Evolutionary conservation across 2,888 invertebrate species (phyloP).

Genomic region (Gerris lacustris): DNA sequence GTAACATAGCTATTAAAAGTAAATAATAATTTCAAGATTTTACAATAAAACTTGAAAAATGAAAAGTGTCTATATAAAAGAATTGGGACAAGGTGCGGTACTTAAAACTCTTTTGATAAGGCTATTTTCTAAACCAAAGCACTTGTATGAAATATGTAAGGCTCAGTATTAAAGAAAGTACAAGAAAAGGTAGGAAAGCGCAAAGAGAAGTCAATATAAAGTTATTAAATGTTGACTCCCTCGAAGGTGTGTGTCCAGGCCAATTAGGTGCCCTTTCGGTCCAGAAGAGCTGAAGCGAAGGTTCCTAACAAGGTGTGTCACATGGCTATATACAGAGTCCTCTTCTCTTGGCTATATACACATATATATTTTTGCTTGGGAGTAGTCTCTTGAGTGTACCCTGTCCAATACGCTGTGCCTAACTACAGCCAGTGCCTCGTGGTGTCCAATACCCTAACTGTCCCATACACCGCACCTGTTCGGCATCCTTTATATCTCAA

Average conservation of each 20-base stretch:
- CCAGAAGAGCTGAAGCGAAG: not conserved
- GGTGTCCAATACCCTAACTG: not conserved
- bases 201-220: not conserved
- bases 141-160: too few relatives aligned
- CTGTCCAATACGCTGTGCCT: not conserved
- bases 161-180: too few relatives aligned
- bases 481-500: constrained; percentile 1
- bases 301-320: not conserved
- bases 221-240: not conserved
- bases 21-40: too few relatives aligned
- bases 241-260: not conserved
- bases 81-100: too few relatives aligned
- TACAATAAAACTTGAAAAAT: too few relatives aligned
- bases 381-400: not conserved
- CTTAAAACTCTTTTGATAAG: too few relatives aligned
- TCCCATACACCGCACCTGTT: constrained; percentile 1
- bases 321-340: not conserved
- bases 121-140: too few relatives aligned
- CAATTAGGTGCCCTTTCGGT: not conserved
- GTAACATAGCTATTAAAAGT: too few relatives aligned
- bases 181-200: too few relatives aligned
- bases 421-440: too few relatives aligned
- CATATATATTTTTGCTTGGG: too few relatives aligned
- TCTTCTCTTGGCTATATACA: not conserved
- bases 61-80: too few relatives aligned